Conservation (phyloP, 2,113 vertebrate species). For the Erythrolamprus reginae region DNA sequence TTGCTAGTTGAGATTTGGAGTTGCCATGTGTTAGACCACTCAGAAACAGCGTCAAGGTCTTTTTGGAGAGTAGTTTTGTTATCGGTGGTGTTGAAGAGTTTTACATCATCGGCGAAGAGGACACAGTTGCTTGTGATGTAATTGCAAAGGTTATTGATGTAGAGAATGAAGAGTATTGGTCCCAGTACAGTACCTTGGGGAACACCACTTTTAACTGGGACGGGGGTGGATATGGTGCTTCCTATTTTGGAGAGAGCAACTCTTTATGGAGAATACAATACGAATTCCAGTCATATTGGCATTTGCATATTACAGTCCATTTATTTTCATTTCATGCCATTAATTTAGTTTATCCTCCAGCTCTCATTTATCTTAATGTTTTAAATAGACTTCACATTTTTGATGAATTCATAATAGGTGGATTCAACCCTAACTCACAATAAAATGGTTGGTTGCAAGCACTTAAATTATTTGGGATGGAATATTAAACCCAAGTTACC, state of each 20-base stretch:
- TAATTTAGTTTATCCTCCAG: not conserved
- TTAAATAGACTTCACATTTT: not conserved
- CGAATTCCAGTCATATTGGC: not conserved
- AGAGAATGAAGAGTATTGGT: no score
- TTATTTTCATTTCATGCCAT: conserved; percentile 3
- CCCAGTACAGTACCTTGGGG: no score
- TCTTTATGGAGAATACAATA: not conserved
- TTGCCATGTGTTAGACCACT: no score
- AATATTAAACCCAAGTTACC: not conserved
- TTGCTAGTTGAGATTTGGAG: no score
- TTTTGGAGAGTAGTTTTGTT: no score
- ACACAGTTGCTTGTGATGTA: no score
- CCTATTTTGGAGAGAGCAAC: not conserved
- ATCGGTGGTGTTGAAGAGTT: no score
- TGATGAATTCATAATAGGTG: not conserved
- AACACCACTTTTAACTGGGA: no score
- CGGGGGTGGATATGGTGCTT: no score
- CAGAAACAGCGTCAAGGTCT: no score
- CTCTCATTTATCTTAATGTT: not conserved
- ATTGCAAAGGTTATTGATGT: no score
- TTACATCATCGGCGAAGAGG: no score
- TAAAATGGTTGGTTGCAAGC: not conserved
- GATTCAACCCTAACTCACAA: not conserved
- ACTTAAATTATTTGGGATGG: not conserved
- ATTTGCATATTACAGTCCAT: not conserved